A percentile compares a stretch with the other conserved stretches of the same genome.
phyloP scores from a whole-genome alignment of 1,140 invertebrate species.

The Chlorops oryzae region DNA sequence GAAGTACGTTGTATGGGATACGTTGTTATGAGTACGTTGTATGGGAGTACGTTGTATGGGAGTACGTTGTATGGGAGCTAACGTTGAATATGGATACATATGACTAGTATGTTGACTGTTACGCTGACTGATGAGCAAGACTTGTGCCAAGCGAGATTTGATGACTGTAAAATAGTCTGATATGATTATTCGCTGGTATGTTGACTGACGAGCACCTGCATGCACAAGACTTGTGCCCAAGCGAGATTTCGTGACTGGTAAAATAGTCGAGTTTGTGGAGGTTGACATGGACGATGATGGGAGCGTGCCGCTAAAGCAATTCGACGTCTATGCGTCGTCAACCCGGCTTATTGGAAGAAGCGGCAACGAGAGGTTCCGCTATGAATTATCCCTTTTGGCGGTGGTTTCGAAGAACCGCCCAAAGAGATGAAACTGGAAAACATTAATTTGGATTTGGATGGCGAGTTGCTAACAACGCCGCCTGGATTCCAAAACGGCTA shows the following conservation, averaged over 20 bases:
- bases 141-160: no score
- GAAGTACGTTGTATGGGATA: no score
- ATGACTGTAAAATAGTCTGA: no score
- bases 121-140: no score
- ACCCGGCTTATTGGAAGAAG: conserved; percentile 52
- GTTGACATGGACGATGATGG: conserved; percentile 56
- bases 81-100: no score
- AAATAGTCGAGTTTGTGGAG: conserved; percentile 64
- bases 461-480: conserved; percentile 56
- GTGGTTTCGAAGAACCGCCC: conserved; percentile 62
- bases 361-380: conserved; percentile 60
- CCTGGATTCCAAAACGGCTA: conserved; percentile 60
- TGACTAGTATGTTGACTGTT: no score
- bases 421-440: conserved; percentile 30
- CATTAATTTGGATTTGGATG: conserved; percentile 50
- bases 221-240: conserved; percentile 49
- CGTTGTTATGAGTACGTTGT: no score
- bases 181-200: no score
- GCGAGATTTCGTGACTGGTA: conserved; percentile 65
- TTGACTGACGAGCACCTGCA: conserved; percentile 27
- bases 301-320: conserved; percentile 66
- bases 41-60: no score
- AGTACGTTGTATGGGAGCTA: no score
- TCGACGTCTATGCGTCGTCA: conserved; percentile 67
- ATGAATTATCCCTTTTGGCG: conserved; percentile 76